Conservation (phyloP, 2,797 vertebrate genomes). For the Labeo calbasu region DNA sequence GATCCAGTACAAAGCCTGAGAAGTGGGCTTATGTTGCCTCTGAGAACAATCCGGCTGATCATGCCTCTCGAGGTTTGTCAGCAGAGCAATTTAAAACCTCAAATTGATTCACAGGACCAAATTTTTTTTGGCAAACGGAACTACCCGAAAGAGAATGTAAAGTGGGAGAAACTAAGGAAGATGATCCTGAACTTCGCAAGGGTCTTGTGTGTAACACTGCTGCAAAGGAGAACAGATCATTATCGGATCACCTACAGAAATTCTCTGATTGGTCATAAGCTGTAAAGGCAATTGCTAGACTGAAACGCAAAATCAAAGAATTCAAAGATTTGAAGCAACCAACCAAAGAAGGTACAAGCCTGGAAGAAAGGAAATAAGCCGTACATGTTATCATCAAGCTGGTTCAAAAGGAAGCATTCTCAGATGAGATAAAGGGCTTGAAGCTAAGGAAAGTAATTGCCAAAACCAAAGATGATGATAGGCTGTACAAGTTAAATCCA, state of each 20-base stretch:
- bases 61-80: conserved; percentile 48
- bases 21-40: conserved; percentile 57
- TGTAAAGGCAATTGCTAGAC: no score
- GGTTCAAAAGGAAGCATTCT: not conserved
- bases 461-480: no score
- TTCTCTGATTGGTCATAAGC: conserved; percentile 46
- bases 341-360: no score
- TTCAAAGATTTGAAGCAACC: no score
- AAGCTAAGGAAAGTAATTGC: not conserved
- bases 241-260: conserved; percentile 47
- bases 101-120: no score
- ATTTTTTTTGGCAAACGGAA: conserved; percentile 2
- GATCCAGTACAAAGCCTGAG: conserved; percentile 51
- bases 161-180: conserved; percentile 50
- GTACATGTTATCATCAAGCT: not conserved
- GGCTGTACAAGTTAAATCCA: no score
- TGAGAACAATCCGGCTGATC: conserved; percentile 23
- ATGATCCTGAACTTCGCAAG: conserved; percentile 47
- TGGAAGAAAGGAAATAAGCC: no score
- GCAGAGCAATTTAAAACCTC: no score
- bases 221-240: conserved; percentile 41
- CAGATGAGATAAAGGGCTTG: not conserved
- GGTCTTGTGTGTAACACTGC: conserved; percentile 33
- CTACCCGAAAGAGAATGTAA: conserved; percentile 31
- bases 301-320: no score